phyloP scores from a whole-genome alignment of 1,140 invertebrate species.

The Drosophila nikananu region DNA sequence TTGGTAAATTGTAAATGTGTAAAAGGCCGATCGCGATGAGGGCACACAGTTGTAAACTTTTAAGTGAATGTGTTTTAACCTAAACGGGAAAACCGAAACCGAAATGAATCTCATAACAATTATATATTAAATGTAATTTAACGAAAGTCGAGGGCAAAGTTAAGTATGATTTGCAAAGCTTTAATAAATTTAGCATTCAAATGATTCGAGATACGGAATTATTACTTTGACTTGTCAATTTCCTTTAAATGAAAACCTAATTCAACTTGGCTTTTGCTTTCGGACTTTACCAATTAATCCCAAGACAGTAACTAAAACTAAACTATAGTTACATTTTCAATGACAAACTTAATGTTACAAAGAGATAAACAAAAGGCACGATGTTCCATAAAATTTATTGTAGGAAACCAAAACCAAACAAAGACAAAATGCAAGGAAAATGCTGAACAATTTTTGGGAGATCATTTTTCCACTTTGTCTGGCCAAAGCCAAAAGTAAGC shows the following conservation, averaged over 20 bases:
- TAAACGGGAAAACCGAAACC: conserved; percentile 24
- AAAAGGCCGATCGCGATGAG: conserved; percentile 45
- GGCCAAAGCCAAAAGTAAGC: conserved; percentile 73
- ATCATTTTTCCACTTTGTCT: conserved; percentile 73
- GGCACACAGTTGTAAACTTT: conserved; percentile 68
- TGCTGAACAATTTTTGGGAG: conserved; percentile 76
- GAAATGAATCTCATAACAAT: conserved; percentile 48
- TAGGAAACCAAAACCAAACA: conserved; percentile 53
- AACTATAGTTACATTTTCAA: conserved; percentile 69
- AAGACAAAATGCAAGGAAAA: conserved; percentile 70
- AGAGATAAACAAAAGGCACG: conserved; percentile 65
- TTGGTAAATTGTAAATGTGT: conserved; percentile 73
- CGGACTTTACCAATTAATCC: conserved; percentile 22
- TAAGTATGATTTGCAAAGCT: conserved; percentile 43
- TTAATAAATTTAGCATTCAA: conserved; percentile 26
- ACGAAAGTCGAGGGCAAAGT: conserved; percentile 30
- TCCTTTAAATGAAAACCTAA: conserved; percentile 35
- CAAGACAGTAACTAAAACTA: conserved; percentile 33
- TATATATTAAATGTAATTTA: conserved; percentile 57
- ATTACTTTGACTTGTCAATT: conserved; percentile 29
- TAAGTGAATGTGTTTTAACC: conserved; percentile 69
- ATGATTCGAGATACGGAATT: conserved; percentile 1
- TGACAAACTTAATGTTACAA: conserved; percentile 58
- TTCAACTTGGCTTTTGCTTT: conserved; percentile 22
- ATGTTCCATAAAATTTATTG: conserved; percentile 76